Base-by-base conservation (phyloP, 2,797 vertebrate genomes). In the Atherinosoma microstoma region DNA sequence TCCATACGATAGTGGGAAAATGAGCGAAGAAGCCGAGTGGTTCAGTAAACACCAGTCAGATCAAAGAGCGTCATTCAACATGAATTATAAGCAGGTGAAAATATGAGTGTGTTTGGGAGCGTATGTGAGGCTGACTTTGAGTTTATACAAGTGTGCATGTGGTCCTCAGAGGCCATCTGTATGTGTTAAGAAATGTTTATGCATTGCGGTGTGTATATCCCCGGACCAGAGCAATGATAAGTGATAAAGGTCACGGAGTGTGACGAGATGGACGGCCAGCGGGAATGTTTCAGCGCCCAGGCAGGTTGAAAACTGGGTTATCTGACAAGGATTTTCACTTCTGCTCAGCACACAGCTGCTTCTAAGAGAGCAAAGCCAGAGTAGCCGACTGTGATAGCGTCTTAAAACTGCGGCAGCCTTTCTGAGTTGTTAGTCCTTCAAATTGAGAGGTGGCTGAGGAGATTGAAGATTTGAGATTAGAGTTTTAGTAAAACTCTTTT, bases 251-350 rank as follows among this genome's bases (percentile, higher is more conserved):
- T 84, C 85, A 84, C 56, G 47, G 30, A 64, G 73, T 67, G 73
- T 64, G 83, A 81, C 85, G 67, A 79, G 61, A 29, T 67, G 78
- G 82, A 84, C 86, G 67, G 78, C 80, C 74, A 12, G 83, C 67
- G 20, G 84, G 82, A 86, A 63, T 30, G 76, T 86, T 87, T 90
- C 84, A 68, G 76, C 70, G 76, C 78, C 75, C 72, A 45, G 70
- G 35, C 73, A n/a, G 73, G 68, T 67, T 82, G 68, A 84, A 75
- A 80, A 68, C 76, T 49, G 74, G 68, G 75, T 86, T 76, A 84
- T 85, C 78, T 86, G 83, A 83, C 79, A 79, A 59, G 78, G 74
- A 84, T 73, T 84, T 88, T 65, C 80, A 77, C 56, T 70, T 79
- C 70, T 77, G 40, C 66, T 69, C 79, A 32, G 77, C 35, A 73